Base-by-base conservation (phyloP, 2,113 vertebrate species). In the Indicator indicator region DNA sequence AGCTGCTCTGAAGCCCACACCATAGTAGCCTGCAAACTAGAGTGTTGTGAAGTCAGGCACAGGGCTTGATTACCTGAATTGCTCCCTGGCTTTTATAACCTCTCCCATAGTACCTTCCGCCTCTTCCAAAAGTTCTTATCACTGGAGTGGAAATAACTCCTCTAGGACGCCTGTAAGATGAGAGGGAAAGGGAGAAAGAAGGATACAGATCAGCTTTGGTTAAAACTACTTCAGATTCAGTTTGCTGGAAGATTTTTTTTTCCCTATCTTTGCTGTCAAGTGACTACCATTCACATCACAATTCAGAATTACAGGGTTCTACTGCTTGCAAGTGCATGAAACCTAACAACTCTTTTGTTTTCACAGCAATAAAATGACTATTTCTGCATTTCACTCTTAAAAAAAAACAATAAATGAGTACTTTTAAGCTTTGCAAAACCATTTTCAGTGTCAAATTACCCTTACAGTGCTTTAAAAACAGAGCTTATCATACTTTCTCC, bases 61-160 rank as follows among this genome's bases (percentile, higher is more conserved):
- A 86, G 10, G 86, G 93, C 46, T 86, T 94, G 60, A 97, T 97
- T 97, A 99, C 99, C 98, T 98, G 98, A 97, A 98, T 97, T 70
- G 93, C 86, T 97, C 96, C 98, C 98, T 99, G 99, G 98, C 97
- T 99, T 98, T 98, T 99, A 93, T 98, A 99, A 94, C 98, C 98
- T 98, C 98, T 98, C 83, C 98, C 89, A 71, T 98, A 98, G 96
- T 98, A 99, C 97, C 97, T 98, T 96, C 98, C 98, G 56, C 99
- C 99, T 97, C 98, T 98, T 97, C 98, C 98, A 97, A 99, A 99
- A 33, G 98, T 98, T 98, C 99, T 97, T 95, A 99, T 98, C 96
- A 99, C 98, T 8, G 99, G 99, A 54, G 99, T 99, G 88, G 99
- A 99, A 95, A 99, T 99, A 94, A 99, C 98, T 94, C 98, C 99